Percentiles rank a stretch among this genome's conserved stretches.
phyloP scores from a whole-genome alignment of 35 echinoderm and acorn worm species.

The Amphiura filiformis region DNA sequence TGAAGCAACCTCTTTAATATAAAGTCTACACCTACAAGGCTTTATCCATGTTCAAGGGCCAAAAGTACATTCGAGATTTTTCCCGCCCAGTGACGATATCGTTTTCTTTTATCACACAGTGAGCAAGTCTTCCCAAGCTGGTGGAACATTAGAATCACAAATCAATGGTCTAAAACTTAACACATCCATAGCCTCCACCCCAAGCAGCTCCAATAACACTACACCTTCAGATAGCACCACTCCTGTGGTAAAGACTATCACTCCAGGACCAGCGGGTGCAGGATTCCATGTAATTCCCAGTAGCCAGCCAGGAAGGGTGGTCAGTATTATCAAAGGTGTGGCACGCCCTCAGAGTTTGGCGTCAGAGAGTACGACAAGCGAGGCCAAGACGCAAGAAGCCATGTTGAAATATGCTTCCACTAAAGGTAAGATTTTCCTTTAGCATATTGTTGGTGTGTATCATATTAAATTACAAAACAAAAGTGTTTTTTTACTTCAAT shows the following conservation, averaged over 20 bases:
- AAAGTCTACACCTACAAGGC: no score
- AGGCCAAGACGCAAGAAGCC: conserved; percentile 69
- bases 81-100: no score
- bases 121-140: background rate
- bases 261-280: background rate
- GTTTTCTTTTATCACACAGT: background rate
- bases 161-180: conserved; percentile 29
- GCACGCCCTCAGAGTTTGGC: conserved; percentile 64
- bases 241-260: background rate
- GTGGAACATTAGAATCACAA: conserved; percentile 1
- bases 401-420: conserved; percentile 61
- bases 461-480: background rate
- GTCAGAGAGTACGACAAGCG: conserved; percentile 64
- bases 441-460: no score
- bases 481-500: no score
- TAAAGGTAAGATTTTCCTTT: conserved; percentile 46
- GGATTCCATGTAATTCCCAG: background rate
- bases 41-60: no score
- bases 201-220: background rate
- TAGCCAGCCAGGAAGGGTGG: background rate
- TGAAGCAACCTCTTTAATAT: no score
- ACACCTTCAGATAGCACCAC: background rate
- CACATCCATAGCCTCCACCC: background rate
- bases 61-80: no score
- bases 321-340: background rate